Evolutionary conservation across 2,888 invertebrate species (phyloP), one percentile per base, ranked within the genome.

Genomic region (Metalampra italica): DNA sequence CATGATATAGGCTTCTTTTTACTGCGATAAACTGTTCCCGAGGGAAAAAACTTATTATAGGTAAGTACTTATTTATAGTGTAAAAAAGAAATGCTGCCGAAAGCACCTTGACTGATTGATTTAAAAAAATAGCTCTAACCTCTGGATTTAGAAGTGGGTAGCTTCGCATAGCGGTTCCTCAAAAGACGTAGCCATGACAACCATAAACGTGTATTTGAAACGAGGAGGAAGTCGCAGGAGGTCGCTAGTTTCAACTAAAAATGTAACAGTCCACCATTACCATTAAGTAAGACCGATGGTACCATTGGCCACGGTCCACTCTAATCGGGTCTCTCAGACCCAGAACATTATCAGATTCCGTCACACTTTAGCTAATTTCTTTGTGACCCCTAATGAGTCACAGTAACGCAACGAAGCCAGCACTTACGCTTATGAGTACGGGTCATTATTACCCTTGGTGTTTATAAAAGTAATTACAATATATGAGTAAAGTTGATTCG

Each of bases 281-380:
- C 58, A 60, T 63, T 62, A 59, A 49, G 45, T 45, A 50, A 54
- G 49, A 53, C 54, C 54, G 66, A 54, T 62, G 60, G 54, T 63
- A 41, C 59, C 67, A 76, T 75, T 75, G 64, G 72, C 62, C 52
- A 69, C 71, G 71, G n/a, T 73, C 67, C 22, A 22, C 68, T 73
- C 67, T 72, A 70, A 68, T 74, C 71, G 56, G 54, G 60, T 57
- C 68, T 76, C 71, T 75, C 62, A 66, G 39, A 45, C 60, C 64
- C 64, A 65, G 64, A 71, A 75, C 75, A 80, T 81, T 84, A 85
- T 85, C 82, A 78, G 81, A 84, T 85, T 82, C 72, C 76, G 86
- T 85, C 85, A 86, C 86, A 86, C 82, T 84, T 78, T 70, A 62
- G 64, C 75, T 79, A 79, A 81, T 79, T 81, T 70, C 65, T 59